Evolutionary conservation across 2,888 invertebrate species (phyloP), one percentile per base, ranked within the genome.

Genomic region (Thyatira batis): DNA sequence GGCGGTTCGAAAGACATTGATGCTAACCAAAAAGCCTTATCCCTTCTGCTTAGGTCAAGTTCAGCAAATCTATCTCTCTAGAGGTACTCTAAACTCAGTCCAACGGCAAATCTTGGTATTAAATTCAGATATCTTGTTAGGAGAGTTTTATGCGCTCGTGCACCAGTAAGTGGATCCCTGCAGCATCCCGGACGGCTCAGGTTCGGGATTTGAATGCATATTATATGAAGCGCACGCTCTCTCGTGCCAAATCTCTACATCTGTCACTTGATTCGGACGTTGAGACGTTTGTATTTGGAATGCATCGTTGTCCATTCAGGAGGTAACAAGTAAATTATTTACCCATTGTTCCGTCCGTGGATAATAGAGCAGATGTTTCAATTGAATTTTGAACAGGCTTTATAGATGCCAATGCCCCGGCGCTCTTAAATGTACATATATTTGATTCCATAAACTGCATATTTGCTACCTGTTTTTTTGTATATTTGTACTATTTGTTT

Each of bases 191-290:
- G 51, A 51, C 23, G 20, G 49, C 54, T 54, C 50, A 50, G 21
- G 20, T 21, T 54, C 52, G 63, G 61, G 63, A 65, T 75, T 71
- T 68, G 61, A 71, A 76, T 79, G 71, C 73, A 79, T 79, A 77
- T 76, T 74, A 67, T 61, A 79, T 74, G 70, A 68, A 72, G 63
- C 60, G 56, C 50, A 55, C 56, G 57, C 51, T 51, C 44, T 50
- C 50, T 33, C 28, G 45, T 63, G 64, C 64, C 66, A 39, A 39
- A 39, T 39, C 39, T 39, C 60, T 53, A 61, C 59, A 27, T 21
- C 27, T 48, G 48, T 48, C 48, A 45, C 48, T 11, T 48, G 17
- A 1, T 20, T n/a, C 45, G 17, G 39, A 39, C 13, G 17, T 8
- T 17, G 39, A 39, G 17, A 5, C 17, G 39, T 39, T 39, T 17